A percentile compares a stretch with the other conserved stretches of the same genome.
Evolutionary conservation across 2,888 invertebrate genomes (phyloP).

Genomic region (Hyposoter didymator): DNA sequence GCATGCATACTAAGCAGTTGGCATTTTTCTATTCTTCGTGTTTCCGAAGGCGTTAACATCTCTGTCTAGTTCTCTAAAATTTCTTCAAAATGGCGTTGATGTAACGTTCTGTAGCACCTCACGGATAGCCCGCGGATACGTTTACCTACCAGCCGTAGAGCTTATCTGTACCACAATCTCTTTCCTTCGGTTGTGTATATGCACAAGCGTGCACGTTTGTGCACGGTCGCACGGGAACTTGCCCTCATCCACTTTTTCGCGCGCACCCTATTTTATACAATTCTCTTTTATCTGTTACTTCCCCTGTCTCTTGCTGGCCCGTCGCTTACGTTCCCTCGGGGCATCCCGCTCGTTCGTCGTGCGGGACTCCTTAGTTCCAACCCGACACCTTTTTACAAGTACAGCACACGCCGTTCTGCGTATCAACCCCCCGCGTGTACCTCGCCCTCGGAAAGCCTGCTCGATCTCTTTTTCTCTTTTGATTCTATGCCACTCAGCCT

Average conservation of each 20-base stretch:
- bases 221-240: slow-evolving; percentile 49
- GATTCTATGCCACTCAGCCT: slow-evolving; percentile 60
- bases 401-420: slow-evolving; percentile 83
- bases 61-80: slow-evolving; percentile 35
- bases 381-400: slow-evolving; percentile 84
- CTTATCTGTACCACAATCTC: slow-evolving; percentile 50
- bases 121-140: slow-evolving; percentile 78
- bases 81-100: slow-evolving; percentile 76
- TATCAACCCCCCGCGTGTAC: slow-evolving; percentile 53
- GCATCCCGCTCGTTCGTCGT: slow-evolving; percentile 76
- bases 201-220: slow-evolving; percentile 43
- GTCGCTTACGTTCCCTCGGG: slow-evolving; percentile 81
- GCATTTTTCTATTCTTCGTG: slow-evolving; percentile 40
- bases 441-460: slow-evolving; percentile 53
- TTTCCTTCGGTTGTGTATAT: slow-evolving; percentile 32
- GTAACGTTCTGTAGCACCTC: slow-evolving; percentile 75
- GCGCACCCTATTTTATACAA: slow-evolving; percentile 83
- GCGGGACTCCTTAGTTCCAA: slow-evolving; percentile 82
- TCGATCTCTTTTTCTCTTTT: slow-evolving; percentile 44
- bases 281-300: slow-evolving; percentile 83
- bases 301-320: slow-evolving; percentile 73
- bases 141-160: slow-evolving; percentile 30
- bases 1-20: slow-evolving; percentile 42
- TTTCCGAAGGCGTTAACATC: slow-evolving; percentile 24
- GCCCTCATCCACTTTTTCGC: slow-evolving; percentile 70